Base-by-base conservation (phyloP, 2,888 invertebrate genomes). In the Ecdyonurus torrentis region DNA sequence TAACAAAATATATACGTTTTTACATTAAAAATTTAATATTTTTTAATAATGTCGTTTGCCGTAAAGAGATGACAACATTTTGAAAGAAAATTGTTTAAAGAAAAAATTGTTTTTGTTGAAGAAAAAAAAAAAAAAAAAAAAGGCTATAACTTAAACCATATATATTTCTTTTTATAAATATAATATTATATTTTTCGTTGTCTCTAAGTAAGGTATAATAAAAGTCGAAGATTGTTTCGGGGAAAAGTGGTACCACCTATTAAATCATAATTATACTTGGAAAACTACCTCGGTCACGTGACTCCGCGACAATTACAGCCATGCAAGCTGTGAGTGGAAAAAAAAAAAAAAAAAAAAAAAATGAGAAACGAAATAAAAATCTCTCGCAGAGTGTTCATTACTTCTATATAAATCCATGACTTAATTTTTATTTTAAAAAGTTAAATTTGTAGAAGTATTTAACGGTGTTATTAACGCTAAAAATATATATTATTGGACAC, bases 181-280 rank as follows among this genome's bases (percentile, higher is more conserved):
- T n/a, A n/a, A n/a, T n/a, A n/a, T n/a, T n/a, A n/a, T n/a, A n/a
- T n/a, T n/a, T 37, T 37, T 37, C 15, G 37, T 37, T 55, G 55
- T 55, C 55, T 55, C n/a, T 20, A 55, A 55, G 15, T n/a, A 55
- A 55, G 55, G 55, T 55, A 55, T 55, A 55, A 55, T 55, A 55
- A 55, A 55, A 55, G 55, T 5, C 55, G 55, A 55, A 55, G 55
- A 55, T 55, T 55, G 55, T 55, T 55, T 55, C 55, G 55, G 55
- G n/a, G 55, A 55, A 55, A 55, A 55, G 55, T 55, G 55, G 55
- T 55, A 55, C 55, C 55, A 55, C 55, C 55, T 55, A 55, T 55
- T 55, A 55, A 55, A 55, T 55, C 55, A 55, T 55, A 55, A 55
- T 55, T 55, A 55, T 55, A 55, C 55, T n/a, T 55, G 55, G 55